Conservation (phyloP, 2,113 vertebrate species). For the Bubo bubo region DNA sequence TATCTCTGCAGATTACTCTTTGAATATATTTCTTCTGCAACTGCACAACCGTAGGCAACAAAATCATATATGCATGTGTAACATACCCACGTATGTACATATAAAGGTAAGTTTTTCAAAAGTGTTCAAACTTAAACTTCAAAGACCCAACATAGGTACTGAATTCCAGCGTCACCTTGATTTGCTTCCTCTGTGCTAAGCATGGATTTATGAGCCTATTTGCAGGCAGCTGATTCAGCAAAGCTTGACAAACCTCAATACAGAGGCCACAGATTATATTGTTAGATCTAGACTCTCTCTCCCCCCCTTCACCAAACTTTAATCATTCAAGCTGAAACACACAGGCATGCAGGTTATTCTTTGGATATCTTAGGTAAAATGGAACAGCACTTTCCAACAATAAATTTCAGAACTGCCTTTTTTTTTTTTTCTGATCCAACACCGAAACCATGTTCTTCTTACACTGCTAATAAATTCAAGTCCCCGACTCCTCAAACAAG, state of each 20-base stretch:
- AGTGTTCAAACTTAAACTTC: background rate
- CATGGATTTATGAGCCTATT: background rate
- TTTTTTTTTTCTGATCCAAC: background rate
- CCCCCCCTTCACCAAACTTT: background rate
- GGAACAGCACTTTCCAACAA: background rate
- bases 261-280: background rate
- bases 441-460: background rate
- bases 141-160: background rate
- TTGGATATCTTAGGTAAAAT: background rate
- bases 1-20: background rate
- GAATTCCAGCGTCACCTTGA: background rate
- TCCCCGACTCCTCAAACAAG: fast-evolving
- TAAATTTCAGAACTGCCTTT: background rate
- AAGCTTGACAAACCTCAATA: background rate
- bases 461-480: background rate
- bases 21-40: background rate
- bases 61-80: background rate
- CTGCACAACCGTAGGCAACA: background rate
- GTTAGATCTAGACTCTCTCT: background rate
- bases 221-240: background rate
- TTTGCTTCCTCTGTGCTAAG: background rate
- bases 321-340: background rate
- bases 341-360: background rate
- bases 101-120: background rate
- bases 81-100: background rate